phyloP scores from a whole-genome alignment of 2,113 vertebrate genomes.

The Rhea americana region DNA sequence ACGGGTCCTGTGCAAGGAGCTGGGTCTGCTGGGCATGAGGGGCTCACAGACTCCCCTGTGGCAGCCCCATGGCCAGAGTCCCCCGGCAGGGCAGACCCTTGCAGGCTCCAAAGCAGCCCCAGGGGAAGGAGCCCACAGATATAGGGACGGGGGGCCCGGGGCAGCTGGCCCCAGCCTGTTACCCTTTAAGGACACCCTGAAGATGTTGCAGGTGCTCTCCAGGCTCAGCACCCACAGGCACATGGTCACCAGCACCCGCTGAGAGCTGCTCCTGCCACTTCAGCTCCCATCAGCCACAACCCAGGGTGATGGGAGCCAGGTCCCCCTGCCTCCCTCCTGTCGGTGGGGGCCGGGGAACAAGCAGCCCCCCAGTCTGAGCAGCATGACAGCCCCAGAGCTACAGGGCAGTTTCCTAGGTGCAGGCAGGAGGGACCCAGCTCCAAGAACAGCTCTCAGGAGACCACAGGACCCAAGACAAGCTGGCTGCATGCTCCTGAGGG shows the following conservation, averaged over 20 bases:
- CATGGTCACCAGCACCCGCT: not conserved
- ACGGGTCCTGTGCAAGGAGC: not conserved
- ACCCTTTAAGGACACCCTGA: not conserved
- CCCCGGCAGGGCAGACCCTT: not conserved
- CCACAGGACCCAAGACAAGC: not conserved
- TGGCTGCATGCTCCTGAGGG: rapidly evolving
- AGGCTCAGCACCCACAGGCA: too few species aligned
- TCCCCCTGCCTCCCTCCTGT: rapidly evolving
- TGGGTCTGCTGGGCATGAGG: not conserved
- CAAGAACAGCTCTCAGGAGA: rapidly evolving
- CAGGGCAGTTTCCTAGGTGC: not conserved
- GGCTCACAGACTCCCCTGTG: not conserved
- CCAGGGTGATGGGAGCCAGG: not conserved
- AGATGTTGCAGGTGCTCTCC: too few species aligned
- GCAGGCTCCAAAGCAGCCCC: not conserved
- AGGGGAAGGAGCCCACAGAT: not conserved
- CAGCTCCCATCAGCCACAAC: not conserved
- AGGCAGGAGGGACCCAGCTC: not conserved
- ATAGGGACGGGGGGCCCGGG: not conserved
- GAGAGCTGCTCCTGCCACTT: not conserved
- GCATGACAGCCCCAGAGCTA: not conserved
- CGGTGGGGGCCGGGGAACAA: not conserved
- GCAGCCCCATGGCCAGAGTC: not conserved
- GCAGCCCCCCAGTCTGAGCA: not conserved
- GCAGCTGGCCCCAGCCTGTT: not conserved